A percentile compares a stretch with the other conserved stretches of the same genome.
Conservation (phyloP, 2,113 vertebrate genomes). For the Oxyruncus cristatus region DNA sequence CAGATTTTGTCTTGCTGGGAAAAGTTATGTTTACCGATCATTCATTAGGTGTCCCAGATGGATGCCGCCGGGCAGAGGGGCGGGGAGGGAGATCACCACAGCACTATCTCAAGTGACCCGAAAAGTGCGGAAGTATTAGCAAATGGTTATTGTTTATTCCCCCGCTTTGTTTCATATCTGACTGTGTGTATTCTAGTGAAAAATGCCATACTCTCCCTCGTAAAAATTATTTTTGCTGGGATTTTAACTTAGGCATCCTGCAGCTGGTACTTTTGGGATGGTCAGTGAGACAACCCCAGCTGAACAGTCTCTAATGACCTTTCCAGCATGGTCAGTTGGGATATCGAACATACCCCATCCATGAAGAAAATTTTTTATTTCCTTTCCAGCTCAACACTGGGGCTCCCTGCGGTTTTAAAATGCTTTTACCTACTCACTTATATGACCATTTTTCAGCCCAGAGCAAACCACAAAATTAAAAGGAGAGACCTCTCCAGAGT, state of each 20-base stretch:
- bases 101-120: not conserved
- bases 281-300: rapidly evolving
- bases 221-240: not conserved
- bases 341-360: not conserved
- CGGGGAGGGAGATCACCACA: not conserved
- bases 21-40: constrained; percentile 48
- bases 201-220: not conserved
- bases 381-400: not conserved
- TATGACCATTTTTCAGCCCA: not conserved
- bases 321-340: not conserved
- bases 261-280: not conserved
- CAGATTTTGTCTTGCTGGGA: constrained; percentile 43
- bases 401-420: not conserved
- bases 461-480: not conserved
- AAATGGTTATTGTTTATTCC: not conserved
- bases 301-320: not conserved
- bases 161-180: not conserved
- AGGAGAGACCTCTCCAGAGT: not conserved
- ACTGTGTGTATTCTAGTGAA: not conserved
- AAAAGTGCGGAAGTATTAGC: not conserved
- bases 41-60: constrained; percentile 43
- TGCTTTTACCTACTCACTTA: not conserved
- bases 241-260: not conserved
- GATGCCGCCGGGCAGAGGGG: not conserved
- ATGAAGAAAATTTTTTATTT: not conserved